Evolutionary conservation across 2,888 invertebrate species (phyloP), one percentile per base, ranked within the genome.

Genomic region (Sinhomidia bicolor): DNA sequence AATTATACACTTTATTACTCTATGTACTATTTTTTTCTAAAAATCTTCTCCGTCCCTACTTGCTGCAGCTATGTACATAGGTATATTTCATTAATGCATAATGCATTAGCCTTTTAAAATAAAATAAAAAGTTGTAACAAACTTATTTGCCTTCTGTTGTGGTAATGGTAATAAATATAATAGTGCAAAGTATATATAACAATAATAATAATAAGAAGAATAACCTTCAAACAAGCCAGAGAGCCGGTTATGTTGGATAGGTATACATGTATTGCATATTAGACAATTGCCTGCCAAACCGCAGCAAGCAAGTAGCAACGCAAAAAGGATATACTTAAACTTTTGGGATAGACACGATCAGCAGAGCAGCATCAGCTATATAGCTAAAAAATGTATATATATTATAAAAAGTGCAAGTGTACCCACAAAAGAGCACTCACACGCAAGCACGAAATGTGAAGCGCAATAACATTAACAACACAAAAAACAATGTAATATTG

Each of bases 201-300:
- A 71, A 57, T 47, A 60, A 32, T 20, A 9, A n/a, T n/a, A n/a
- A n/a, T n/a, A n/a, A n/a, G n/a, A 62, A 44, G 51, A 17, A 20
- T 71, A 87, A 87, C 87, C 87, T 87, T 87, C 87, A 82, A n/a
- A 76, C 47, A 51, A 36, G 7, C 36, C 3, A 36, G 54, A 87
- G 54, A 87, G 81, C 82, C 82, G 74, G 87, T 87, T 87, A 80
- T 76, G 62, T 60, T 26, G 62, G 68, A 71, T 71, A n/a, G n/a
- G n/a, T n/a, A n/a, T n/a, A n/a, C n/a, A n/a, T n/a, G n/a, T n/a
- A 71, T 41, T 51, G 51, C 60, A 60, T 44, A n/a, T 62, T 80
- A 79, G 10, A 76, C n/a, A 9, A 32, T 26, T 41, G 44, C 10
- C 68, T 74, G 44, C 62, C 84, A 83, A 85, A 85, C 85, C 85